Percentiles rank a stretch among this genome's conserved stretches.
These are phyloP conservation scores for Eupelmus urozonus DNA, from an alignment of 2,888 invertebrate species.

Conservation along the genomic window DNA sequence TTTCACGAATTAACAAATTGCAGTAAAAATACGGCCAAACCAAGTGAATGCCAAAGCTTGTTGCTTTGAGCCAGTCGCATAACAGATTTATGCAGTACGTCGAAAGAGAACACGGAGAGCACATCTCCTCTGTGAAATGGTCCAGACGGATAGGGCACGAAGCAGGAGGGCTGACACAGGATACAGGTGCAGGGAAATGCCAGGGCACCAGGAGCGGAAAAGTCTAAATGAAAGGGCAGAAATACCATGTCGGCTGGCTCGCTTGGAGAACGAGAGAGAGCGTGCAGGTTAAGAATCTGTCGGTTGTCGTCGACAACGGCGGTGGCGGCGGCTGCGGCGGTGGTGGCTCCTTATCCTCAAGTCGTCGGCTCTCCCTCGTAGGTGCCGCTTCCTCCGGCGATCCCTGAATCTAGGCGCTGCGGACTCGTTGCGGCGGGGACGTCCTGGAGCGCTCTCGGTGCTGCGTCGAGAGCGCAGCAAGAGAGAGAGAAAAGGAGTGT, in stretches of 20 bases:
- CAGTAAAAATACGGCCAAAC: not conserved
- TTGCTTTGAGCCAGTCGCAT: not conserved
- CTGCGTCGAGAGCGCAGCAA: not conserved
- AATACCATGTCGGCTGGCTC: slow-evolving; percentile 48
- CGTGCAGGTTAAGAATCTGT: slow-evolving; percentile 51
- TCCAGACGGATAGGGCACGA: too few species aligned
- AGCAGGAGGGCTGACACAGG: not conserved
- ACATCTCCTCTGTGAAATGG: too few species aligned
- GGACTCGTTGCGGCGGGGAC: too few species aligned
- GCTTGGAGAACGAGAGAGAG: slow-evolving; percentile 45
- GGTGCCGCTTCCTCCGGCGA: slow-evolving; percentile 22
- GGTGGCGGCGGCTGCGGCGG: slow-evolving; percentile 9
- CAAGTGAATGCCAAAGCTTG: not conserved
- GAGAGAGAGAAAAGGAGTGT: not conserved
- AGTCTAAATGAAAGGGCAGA: slow-evolving; percentile 5
- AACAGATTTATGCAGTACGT: not conserved
- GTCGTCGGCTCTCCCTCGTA: slow-evolving; percentile 41
- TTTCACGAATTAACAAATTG: not conserved
- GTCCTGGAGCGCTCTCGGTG: not conserved
- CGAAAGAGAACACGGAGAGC: too few species aligned
- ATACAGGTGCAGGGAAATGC: too few species aligned
- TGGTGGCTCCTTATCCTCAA: too few species aligned
- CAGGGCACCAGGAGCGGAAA: not conserved
- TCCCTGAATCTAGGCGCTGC: too few species aligned
- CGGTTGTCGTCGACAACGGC: too few species aligned